These are phyloP conservation scores for Cephus nigrinus DNA, from an alignment of 2,888 invertebrate species.

Conservation along the genomic window DNA sequence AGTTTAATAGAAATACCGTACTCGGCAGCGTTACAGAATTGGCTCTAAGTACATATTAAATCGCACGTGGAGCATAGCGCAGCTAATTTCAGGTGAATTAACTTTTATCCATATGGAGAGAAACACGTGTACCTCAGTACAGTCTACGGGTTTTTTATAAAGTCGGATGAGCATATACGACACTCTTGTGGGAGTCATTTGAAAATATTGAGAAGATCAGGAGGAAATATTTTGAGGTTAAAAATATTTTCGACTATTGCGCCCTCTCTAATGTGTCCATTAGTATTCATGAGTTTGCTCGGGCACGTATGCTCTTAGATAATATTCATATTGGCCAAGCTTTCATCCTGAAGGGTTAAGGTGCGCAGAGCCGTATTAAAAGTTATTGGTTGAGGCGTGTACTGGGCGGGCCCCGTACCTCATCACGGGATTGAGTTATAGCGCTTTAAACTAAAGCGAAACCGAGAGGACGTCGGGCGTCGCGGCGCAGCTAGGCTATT, in stretches of 20 bases:
- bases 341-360: background rate
- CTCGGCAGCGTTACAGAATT: background rate
- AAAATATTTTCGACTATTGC: background rate
- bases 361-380: constrained; percentile 18
- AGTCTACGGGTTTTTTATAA: background rate
- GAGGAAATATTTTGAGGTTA: background rate
- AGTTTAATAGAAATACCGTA: background rate
- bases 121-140: background rate
- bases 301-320: background rate
- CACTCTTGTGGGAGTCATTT: background rate
- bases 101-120: background rate
- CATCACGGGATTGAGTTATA: constrained; percentile 60
- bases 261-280: constrained; percentile 14
- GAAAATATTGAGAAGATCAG: background rate
- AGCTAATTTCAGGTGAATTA: background rate
- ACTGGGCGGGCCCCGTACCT: constrained; percentile 56
- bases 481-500: background rate
- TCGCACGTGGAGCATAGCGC: background rate
- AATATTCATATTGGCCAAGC: constrained; percentile 10
- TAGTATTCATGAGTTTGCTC: constrained; percentile 17
- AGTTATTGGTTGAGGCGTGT: constrained; percentile 55
- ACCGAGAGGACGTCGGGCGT: background rate
- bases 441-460: constrained; percentile 48
- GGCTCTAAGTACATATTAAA: background rate
- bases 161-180: background rate